Evolutionary conservation across 2,113 vertebrate species (phyloP).

Genomic region (Xenopus tropicalis): UCB_Xtro_10.0 CM004450.2:128942501-128943000

Average conservation of each 20-base stretch:
- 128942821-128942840: no score
- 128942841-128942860: no score
- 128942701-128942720: slow-evolving; percentile 46
- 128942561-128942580: neutral
- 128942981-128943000: no score
- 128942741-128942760: neutral
- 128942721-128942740: neutral
- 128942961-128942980: no score
- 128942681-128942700: neutral
- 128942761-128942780: neutral
- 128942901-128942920: no score
- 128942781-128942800: neutral
- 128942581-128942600: neutral
- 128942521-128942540: neutral
- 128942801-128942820: no score
- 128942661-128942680: neutral
- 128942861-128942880: no score
- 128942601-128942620: fast-evolving
- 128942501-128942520: neutral
- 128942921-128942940: no score
- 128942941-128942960: no score
- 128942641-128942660: slow-evolving; percentile 37
- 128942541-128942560: no score
- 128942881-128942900: no score
- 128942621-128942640: neutral